Percentiles rank a stretch among this genome's conserved stretches.
Conservation (phyloP, 2,797 vertebrate species). For the Chlorospingus flavigularis region DNA sequence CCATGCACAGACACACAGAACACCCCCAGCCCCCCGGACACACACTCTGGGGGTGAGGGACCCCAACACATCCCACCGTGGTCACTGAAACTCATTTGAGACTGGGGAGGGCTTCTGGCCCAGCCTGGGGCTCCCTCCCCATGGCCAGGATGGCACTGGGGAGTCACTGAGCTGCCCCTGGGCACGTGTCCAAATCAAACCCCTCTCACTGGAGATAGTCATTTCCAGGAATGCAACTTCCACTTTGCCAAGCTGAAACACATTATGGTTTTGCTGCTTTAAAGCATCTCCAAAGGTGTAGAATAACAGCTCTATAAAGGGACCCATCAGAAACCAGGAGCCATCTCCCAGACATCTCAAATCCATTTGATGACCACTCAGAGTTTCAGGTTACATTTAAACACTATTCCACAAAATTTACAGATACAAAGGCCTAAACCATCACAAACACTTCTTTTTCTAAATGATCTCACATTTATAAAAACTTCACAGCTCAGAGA, state of each 20-base stretch:
- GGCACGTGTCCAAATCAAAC: background rate
- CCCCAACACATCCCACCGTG: background rate
- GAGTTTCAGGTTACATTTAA: background rate
- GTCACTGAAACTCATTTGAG: conserved; percentile 7
- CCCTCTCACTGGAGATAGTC: background rate
- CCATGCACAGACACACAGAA: conserved; percentile 48
- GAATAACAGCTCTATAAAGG: rapidly evolving
- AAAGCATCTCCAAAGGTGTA: background rate
- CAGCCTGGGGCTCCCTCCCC: background rate
- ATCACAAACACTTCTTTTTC: background rate
- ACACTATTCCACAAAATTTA: background rate
- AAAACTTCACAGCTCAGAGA: background rate
- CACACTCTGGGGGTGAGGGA: background rate
- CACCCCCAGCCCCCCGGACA: background rate
- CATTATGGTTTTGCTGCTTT: background rate
- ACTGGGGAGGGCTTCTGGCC: background rate
- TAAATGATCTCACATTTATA: background rate
- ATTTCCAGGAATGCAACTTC: background rate
- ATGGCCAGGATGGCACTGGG: background rate
- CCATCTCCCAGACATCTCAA: conserved; percentile 35
- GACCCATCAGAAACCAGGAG: background rate
- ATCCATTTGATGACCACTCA: conserved; percentile 37
- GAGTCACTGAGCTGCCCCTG: background rate
- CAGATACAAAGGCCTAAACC: background rate
- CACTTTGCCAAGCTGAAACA: background rate